Percentiles rank a stretch among this genome's conserved stretches.
Evolutionary conservation across 2,113 vertebrate genomes (phyloP).

Genomic region (Aphelocoma coerulescens): DNA sequence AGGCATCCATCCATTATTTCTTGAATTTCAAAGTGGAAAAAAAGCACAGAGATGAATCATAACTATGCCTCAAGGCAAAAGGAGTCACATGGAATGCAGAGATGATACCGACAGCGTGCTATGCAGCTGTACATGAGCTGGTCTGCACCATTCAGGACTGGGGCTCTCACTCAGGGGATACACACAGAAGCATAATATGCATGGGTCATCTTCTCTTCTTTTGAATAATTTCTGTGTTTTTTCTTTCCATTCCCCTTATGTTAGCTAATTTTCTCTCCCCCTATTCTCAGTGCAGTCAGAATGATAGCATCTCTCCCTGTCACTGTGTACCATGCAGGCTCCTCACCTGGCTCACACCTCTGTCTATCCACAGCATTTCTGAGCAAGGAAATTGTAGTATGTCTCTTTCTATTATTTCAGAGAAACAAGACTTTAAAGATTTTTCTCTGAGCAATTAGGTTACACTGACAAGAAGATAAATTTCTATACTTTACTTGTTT

Average conservation of each 20-base stretch:
- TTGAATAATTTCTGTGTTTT: not conserved
- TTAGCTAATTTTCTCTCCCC: not conserved
- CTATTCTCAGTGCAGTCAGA: not conserved
- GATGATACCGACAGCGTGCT: not conserved
- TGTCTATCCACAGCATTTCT: not conserved
- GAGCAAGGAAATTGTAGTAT: not conserved
- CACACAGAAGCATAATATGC: not conserved
- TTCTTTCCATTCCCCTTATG: not conserved
- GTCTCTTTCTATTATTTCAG: not conserved
- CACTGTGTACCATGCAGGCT: not conserved
- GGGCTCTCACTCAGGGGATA: not conserved
- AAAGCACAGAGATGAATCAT: not conserved
- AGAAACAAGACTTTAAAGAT: not conserved
- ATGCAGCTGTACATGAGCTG: not conserved
- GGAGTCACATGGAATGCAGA: not conserved
- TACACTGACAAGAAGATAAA: not conserved
- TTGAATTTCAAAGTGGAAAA: not conserved
- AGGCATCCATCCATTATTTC: not conserved
- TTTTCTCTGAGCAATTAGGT: not conserved
- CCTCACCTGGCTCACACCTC: not conserved
- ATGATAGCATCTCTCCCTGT: not conserved
- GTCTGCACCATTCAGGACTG: not conserved
- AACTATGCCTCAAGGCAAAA: not conserved
- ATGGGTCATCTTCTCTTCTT: not conserved
- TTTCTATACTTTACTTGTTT: not conserved